Base-by-base conservation (phyloP, 1,140 invertebrate genomes). In the Pseudachorutes palmiensis region DNA sequence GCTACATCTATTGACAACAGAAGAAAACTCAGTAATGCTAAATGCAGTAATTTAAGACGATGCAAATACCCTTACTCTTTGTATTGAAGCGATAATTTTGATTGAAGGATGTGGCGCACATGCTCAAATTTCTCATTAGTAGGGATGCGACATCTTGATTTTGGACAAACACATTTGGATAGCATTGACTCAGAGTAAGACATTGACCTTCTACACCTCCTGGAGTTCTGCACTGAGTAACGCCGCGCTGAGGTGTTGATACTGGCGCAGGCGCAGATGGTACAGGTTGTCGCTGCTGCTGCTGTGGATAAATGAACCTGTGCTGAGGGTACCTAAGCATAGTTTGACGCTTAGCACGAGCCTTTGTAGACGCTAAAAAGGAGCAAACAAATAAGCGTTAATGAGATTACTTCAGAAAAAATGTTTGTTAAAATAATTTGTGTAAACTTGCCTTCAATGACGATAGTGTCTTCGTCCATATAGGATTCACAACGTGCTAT, bases 391-490 rank as follows among this genome's bases (percentile, higher is more conserved):
- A 58, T 12, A 58, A n/a, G n/a, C n/a, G n/a, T 29, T 58, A 9
- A 9, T 58, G 24, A 58, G 55, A 5, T 58, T 58, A 29, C 5
- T 29, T 29, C 24, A 58, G 22, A 22, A 29, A 5, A 58, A 58
- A 29, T 22, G n/a, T 48, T 48, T 48, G 45, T n/a, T 48, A n/a
- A 48, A 14, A 45, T 45, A 45, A 12, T 45, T 45, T 45, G 36
- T 45, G 36, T 12, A 45, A 45, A 12, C 36, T 61, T 61, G 30
- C 59, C 59, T 61, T 30, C 59, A n/a, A 36, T 61, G 5, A 61
- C 59, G 30, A 61, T 61, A 19, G 59, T 28, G 29, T 61, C 59
- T 61, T 61, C 59, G 29, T 61, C 59, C 9, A 61, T 61, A 26
- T 55, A 55, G 12, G 51, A 55, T 24, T 55, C 24, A 26, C 12